Evolutionary conservation across 2,113 vertebrate genomes (phyloP), one percentile per base, ranked within the genome.

Genomic region (Accipiter cooperii): DNA sequence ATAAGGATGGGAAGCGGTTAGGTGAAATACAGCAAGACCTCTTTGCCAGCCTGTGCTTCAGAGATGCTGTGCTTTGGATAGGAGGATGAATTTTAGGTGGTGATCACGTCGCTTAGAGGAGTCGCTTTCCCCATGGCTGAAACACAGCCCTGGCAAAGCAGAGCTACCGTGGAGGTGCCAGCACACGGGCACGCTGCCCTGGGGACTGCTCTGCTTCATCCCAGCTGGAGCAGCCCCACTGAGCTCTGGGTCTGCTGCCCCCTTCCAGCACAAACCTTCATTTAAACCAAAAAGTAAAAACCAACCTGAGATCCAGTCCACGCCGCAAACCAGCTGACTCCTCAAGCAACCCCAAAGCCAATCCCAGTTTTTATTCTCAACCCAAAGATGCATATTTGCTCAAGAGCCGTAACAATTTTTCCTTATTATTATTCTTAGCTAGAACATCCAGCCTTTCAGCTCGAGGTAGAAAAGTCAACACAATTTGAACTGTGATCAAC

Each of bases 401-500:
- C 36, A 47, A 84, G 17, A 90, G 19, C 3, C 6, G 22, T 16
- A 81, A 55, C 18, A 28, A 24, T 60, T 88, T 82, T 80, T 65
- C 33, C 12, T 49, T 47, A 21, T 21, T 49, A 26, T 78, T 70
- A 84, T 84, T 92, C 68, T 38, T 18, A 73, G 51, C 10, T 42
- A 64, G 83, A 90, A 51, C 73, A 83, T 68, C 46, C 78, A 88
- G 34, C 68, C 58, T 55, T 91, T 46, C 68, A 90, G 54, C 69
- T 40, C 0, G 2, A 65, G 69, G 95, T 93, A 70, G 73, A 73
- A 58, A 83, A 89, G 51, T 25, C 73, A 92, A 17, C 55, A 26
- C 54, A 77, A 38, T 84, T 91, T 71, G 60, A 95, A 77, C 73
- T 51, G 61, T 28, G 52, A 84, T 85, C 73, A 95, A 87, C 73